These are phyloP conservation scores for Myotis brandtii DNA, from an alignment of 2,113 vertebrate genomes.

Conservation along the genomic window DNA sequence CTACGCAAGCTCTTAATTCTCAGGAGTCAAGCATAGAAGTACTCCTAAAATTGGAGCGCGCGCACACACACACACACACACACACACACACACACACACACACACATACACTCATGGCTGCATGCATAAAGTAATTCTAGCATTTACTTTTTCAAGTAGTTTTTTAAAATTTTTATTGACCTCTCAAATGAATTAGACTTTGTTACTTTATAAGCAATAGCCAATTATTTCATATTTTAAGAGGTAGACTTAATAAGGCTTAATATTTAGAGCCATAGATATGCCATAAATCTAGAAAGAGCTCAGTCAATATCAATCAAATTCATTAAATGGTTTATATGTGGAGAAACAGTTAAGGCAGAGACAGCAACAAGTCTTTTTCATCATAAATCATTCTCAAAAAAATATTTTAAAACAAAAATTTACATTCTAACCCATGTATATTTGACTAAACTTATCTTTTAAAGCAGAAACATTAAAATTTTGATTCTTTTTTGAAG, in stretches of 20 bases:
- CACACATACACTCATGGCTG: not conserved
- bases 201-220: not conserved
- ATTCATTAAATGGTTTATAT: constrained; percentile 56
- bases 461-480: constrained; percentile 21
- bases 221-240: not conserved
- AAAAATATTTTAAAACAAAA: not conserved
- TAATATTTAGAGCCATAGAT: not conserved
- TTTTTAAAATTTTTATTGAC: not conserved
- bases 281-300: not conserved
- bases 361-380: not conserved
- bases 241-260: not conserved
- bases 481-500: constrained; percentile 3
- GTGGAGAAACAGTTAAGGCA: not conserved
- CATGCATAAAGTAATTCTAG: not conserved
- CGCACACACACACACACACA: not conserved
- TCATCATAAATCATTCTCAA: not conserved
- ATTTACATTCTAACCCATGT: not conserved
- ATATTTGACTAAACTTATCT: not conserved
- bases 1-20: not conserved
- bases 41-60: not conserved
- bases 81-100: not conserved
- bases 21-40: not conserved
- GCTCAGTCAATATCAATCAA: not conserved
- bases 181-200: not conserved
- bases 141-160: constrained; percentile 23